phyloP scores from a whole-genome alignment of 2,113 vertebrate species.

The Chloebia gouldiae region DNA sequence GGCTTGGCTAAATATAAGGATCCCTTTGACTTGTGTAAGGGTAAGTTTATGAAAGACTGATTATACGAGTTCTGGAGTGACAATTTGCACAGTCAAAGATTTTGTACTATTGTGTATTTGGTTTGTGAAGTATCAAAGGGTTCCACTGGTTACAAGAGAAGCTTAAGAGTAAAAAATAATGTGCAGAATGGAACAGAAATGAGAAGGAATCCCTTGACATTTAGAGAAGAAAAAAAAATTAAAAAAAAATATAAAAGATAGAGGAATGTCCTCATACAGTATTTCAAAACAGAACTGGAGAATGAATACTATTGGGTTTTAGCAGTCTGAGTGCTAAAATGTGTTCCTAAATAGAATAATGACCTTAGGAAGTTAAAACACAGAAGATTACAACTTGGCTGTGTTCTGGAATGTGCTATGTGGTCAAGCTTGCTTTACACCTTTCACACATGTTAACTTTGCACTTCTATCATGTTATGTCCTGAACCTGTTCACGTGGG shows the following conservation, averaged over 20 bases:
- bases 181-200: neutral
- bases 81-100: neutral
- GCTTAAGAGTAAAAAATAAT: neutral
- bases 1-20: neutral
- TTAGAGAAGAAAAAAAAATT: neutral
- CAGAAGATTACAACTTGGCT: neutral
- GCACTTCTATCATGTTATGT: neutral
- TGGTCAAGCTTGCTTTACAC: neutral
- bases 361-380: neutral
- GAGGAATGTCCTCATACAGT: neutral
- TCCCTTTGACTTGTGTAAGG: rapidly evolving
- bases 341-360: neutral
- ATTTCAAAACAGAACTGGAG: neutral
- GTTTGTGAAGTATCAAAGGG: neutral
- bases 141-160: neutral
- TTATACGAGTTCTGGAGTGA: neutral
- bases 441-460: neutral
- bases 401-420: neutral
- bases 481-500: neutral
- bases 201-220: neutral
- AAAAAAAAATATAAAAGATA: neutral
- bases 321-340: neutral
- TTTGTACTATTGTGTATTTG: neutral
- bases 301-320: neutral
- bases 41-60: neutral